Evolutionary conservation across 2,797 vertebrate genomes (phyloP), one percentile per base, ranked within the genome.

Genomic region (Corythornis leucogaster): DNA sequence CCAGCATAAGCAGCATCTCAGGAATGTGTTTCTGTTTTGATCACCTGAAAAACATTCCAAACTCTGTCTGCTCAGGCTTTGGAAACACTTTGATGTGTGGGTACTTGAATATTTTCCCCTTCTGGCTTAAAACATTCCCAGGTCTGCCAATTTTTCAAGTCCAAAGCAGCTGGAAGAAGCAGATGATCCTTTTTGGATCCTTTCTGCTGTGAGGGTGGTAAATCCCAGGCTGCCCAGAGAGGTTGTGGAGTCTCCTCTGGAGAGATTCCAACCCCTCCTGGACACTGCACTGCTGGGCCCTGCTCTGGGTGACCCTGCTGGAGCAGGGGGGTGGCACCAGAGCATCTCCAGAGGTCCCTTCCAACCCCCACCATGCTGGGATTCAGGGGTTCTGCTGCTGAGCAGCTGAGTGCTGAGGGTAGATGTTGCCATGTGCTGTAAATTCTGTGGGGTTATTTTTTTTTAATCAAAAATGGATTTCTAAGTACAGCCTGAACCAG

Each of bases 31-130:
- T 80, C 57, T 90, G 50, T 38, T 93, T 89, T 89, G 78, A 69
- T 93, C 81, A 94, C 76, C 81, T 92, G 87, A 78, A 66, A 87
- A 82, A 43, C 43, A 16, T 77, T 89, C 87, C 83, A 42, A 69
- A 63, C 53, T 67, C 26, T 0, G 2, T 76, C 66, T 26, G 9
- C 69, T 78, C 59, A 59, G 48, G 61, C 83, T 81, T 88, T 16
- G 88, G 83, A 90, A 88, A 90, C 43, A 45, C 25, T 89, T 90
- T 66, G 55, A 61, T 89, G 9, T 86, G 59, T 67, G 48, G 35
- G 12, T 76, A 61, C 51, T 45, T 67, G 58, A 81, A 79, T 93
- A 83, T 66, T 95, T 89, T 80, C 53, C 63, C 70, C 70, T 95
- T 83, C 74, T 89, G 70, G 25, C 67, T 70, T 78, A 59, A 89